Evolutionary conservation across 2,113 vertebrate species (phyloP).

Genomic region (Pachycephala philippinensis): DNA sequence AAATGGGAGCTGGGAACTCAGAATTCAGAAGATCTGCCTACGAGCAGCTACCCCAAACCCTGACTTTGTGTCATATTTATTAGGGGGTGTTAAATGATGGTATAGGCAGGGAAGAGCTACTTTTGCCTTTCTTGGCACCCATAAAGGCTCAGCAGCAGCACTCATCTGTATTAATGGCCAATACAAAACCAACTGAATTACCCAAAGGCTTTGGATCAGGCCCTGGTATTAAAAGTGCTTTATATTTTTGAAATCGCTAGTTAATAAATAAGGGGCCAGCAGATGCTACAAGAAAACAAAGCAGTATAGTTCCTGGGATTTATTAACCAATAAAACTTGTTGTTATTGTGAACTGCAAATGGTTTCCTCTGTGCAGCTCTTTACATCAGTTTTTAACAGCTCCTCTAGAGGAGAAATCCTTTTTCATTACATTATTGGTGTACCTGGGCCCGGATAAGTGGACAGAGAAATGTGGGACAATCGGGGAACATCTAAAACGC

Average conservation of each 20-base stretch:
- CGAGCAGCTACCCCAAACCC: neutral
- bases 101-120: neutral
- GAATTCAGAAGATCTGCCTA: neutral
- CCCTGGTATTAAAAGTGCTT: conserved; percentile 20
- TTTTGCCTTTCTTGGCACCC: neutral
- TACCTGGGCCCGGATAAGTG: conserved; percentile 33
- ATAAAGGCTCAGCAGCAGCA: neutral
- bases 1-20: neutral
- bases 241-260: conserved; percentile 27
- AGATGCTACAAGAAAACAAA: conserved; percentile 43
- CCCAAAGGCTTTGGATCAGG: neutral
- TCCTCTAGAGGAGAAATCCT: conserved; percentile 26
- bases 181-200: neutral
- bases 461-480: conserved; percentile 51
- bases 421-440: conserved; percentile 35
- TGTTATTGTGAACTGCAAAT: conserved; percentile 54
- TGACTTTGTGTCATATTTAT: neutral
- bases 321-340: conserved; percentile 56
- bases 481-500: neutral
- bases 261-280: conserved; percentile 47
- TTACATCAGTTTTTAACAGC: conserved; percentile 43
- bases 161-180: neutral
- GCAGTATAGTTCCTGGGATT: conserved; percentile 42
- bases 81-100: neutral
- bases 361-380: conserved; percentile 37